Percentiles rank a stretch among this genome's conserved stretches.
phyloP scores from a whole-genome alignment of 2,113 vertebrate genomes.

The Ahaetulla prasina region DNA sequence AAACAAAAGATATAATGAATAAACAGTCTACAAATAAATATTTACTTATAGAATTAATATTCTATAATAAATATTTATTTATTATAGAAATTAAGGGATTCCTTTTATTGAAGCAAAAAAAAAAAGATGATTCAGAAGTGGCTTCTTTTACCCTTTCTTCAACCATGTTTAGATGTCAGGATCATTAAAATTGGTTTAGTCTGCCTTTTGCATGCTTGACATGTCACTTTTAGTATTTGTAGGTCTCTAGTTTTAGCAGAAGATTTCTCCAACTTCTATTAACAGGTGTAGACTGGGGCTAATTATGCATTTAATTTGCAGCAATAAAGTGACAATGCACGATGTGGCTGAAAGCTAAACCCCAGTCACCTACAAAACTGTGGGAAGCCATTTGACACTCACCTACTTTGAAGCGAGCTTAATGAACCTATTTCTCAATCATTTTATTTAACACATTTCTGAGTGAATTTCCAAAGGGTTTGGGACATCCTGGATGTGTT shows the following conservation, averaged over 20 bases:
- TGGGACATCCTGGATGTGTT: neutral
- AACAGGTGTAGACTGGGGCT: neutral
- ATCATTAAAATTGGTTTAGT: neutral
- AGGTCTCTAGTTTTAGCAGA: neutral
- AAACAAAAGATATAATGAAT: neutral
- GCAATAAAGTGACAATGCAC: neutral
- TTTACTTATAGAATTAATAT: no score
- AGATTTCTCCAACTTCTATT: neutral
- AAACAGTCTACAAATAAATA: neutral
- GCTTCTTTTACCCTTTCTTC: neutral
- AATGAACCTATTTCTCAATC: neutral
- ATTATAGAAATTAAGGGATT: neutral
- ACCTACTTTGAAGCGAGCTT: neutral
- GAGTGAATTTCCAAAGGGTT: neutral
- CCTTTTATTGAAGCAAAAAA: neutral
- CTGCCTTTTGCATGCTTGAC: neutral
- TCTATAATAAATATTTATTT: neutral
- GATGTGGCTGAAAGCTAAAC: neutral
- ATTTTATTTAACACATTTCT: neutral
- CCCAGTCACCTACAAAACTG: neutral
- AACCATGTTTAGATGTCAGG: neutral
- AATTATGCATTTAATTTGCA: neutral
- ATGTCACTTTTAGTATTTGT: neutral
- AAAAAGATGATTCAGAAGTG: neutral
- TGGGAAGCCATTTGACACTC: neutral